Percentiles rank a stretch among this genome's conserved stretches.
phyloP scores from a whole-genome alignment of 2,797 vertebrate species.

The Chelmon rostratus region DNA sequence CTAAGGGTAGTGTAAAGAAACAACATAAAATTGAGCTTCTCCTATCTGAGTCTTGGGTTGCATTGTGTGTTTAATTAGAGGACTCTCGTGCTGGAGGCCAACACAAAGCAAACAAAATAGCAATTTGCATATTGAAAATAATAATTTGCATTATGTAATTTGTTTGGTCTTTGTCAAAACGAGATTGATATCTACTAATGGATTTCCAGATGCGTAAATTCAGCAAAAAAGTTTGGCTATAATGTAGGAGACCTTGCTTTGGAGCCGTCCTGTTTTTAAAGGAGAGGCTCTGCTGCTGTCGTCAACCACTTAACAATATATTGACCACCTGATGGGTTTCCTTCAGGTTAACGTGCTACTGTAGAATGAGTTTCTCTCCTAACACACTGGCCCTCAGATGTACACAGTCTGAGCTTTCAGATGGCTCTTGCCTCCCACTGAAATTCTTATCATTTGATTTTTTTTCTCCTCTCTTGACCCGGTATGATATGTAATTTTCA shows the following conservation, averaged over 20 bases:
- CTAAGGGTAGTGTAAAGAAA: constrained; percentile 42
- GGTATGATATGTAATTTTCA: constrained; percentile 37
- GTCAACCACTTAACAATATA: constrained; percentile 44
- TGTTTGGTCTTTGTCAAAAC: constrained; percentile 12
- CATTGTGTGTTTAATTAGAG: constrained; percentile 10
- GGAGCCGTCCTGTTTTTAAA: constrained; percentile 18
- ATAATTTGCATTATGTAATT: constrained; percentile 18
- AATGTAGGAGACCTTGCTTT: constrained; percentile 3
- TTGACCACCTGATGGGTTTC: constrained; percentile 57
- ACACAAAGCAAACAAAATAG: constrained; percentile 13
- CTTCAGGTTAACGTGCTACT: constrained; percentile 41
- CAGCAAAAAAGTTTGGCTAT: neutral
- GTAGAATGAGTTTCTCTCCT: constrained; percentile 48
- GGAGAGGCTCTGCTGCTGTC: constrained; percentile 20
- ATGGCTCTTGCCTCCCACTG: constrained; percentile 9
- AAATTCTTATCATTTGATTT: constrained; percentile 26
- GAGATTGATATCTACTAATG: neutral
- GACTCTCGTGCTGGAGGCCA: constrained; percentile 4
- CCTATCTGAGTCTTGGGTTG: neutral
- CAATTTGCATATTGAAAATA: constrained; percentile 26
- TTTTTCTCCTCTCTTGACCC: constrained; percentile 3
- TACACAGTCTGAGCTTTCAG: constrained; percentile 34
- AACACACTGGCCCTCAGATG: constrained; percentile 16
- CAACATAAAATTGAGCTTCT: constrained; percentile 25
- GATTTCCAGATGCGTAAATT: constrained; percentile 1